A percentile compares a stretch with the other conserved stretches of the same genome.
Evolutionary conservation across 64 coral and sea anemone genomes (phyloP).

Genomic region (Anthopleura sola): DNA sequence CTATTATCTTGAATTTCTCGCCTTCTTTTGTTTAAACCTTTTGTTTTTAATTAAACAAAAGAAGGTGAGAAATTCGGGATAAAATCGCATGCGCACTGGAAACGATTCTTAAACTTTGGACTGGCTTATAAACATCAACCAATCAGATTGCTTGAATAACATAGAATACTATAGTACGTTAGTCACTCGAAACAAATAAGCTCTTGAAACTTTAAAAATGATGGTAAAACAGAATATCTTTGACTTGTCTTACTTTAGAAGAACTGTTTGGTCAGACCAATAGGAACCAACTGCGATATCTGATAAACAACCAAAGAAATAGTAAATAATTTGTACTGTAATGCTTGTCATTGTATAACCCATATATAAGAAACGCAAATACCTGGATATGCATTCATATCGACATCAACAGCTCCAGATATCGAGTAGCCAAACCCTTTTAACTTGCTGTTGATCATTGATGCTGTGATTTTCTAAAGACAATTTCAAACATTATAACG

Average conservation of each 20-base stretch:
- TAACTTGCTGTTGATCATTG: background rate
- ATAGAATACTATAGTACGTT: too few relatives aligned
- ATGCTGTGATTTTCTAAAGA: conserved; percentile 71
- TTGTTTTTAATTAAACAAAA: too few relatives aligned
- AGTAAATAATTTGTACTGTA: background rate
- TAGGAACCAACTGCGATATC: conserved; percentile 81
- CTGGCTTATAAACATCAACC: too few relatives aligned
- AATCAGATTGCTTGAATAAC: too few relatives aligned
- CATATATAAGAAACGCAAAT: background rate
- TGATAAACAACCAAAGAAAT: background rate
- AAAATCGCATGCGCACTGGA: too few relatives aligned
- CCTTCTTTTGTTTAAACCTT: too few relatives aligned
- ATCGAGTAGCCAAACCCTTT: conserved; percentile 72
- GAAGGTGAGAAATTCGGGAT: too few relatives aligned
- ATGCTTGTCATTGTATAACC: background rate
- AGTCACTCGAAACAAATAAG: too few relatives aligned
- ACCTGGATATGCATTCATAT: conserved; percentile 71
- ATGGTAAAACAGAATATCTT: too few relatives aligned
- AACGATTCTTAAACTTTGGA: too few relatives aligned
- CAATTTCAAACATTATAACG: background rate
- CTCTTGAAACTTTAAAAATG: too few relatives aligned
- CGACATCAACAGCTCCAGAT: conserved; percentile 64
- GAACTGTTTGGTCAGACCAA: conserved; percentile 53
- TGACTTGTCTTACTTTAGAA: conserved; percentile 51
- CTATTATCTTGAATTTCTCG: too few relatives aligned